Base-by-base conservation (phyloP, 64 coral and sea anemone species). In the Dendrophyllia cribrosa region DNA sequence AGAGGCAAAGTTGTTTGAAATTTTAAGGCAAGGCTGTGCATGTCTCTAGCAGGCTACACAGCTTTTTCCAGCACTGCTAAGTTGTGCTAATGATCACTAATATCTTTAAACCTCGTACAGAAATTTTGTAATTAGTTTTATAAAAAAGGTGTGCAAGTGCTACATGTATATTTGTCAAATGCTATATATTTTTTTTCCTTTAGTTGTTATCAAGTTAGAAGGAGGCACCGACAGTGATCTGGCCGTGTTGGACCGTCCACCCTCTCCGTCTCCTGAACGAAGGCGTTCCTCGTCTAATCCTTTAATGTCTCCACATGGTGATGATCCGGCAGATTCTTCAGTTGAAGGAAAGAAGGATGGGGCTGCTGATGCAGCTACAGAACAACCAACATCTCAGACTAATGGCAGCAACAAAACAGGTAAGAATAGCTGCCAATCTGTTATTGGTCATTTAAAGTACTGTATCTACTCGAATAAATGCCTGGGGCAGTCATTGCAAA, bases 131-230 rank as follows among this genome's bases (percentile, higher is more conserved):
- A 34, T 34, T 34, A 34, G 34, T 34, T 34, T 34, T 34, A 34
- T 34, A 34, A 34, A 34, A 34, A 34, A 34, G 34, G 34, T 34
- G 34, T 34, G 34, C 34, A 34, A 34, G 34, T 34, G 34, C 34
- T 34, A n/a, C n/a, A n/a, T n/a, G n/a, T n/a, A 34, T 34, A 19
- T 44, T 12, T 51, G 12, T 78, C 3, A 22, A 25, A 78, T 34
- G 19, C 52, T 75, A 3, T 52, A 9, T 26, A 9, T 1, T 22
- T 13, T 88, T 79, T 72, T 53, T 12, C 25, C 4, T 25, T 19
- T 21, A 99, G 97, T 93, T 64, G 97, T 99, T 25, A 99, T 99
- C 34, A 99, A 99, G 70, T 85, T 99, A 56, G 97, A 99, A 21
- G 97, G 97, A 91, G 97, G 97, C 10, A 89, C 79, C 58, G 94